Evolutionary conservation across 2,113 vertebrate genomes (phyloP).

Genomic region (Cacatua alba): DNA sequence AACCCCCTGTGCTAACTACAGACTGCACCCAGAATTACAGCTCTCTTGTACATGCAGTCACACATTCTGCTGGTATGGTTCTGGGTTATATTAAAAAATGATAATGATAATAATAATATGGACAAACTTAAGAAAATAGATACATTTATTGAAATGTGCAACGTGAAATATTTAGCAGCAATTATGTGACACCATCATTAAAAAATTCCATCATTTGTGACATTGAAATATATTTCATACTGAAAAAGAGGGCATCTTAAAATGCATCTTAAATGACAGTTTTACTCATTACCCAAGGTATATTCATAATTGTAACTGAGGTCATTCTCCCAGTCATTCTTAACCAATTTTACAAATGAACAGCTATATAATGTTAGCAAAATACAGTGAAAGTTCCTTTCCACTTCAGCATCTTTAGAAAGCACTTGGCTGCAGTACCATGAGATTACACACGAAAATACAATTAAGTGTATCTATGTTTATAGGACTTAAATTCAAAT

Average conservation of each 20-base stretch:
- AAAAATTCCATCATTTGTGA: neutral
- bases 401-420: neutral
- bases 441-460: neutral
- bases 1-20: neutral
- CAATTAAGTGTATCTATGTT: neutral
- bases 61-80: neutral
- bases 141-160: constrained; percentile 36
- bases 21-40: neutral
- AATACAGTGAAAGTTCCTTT: neutral
- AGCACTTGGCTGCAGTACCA: neutral
- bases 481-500: neutral
- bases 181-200: neutral
- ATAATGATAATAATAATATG: neutral
- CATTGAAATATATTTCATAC: neutral
- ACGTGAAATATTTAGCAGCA: neutral
- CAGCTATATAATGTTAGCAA: neutral
- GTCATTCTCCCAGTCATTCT: neutral
- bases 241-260: neutral
- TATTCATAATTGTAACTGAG: neutral
- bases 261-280: neutral
- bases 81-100: neutral
- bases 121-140: neutral
- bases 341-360: neutral
- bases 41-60: neutral
- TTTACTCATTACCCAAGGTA: neutral